Percentiles rank a stretch among this genome's conserved stretches.
phyloP scores from a whole-genome alignment of 2,797 vertebrate genomes.

The Gobionotothen gibberifrons region DNA sequence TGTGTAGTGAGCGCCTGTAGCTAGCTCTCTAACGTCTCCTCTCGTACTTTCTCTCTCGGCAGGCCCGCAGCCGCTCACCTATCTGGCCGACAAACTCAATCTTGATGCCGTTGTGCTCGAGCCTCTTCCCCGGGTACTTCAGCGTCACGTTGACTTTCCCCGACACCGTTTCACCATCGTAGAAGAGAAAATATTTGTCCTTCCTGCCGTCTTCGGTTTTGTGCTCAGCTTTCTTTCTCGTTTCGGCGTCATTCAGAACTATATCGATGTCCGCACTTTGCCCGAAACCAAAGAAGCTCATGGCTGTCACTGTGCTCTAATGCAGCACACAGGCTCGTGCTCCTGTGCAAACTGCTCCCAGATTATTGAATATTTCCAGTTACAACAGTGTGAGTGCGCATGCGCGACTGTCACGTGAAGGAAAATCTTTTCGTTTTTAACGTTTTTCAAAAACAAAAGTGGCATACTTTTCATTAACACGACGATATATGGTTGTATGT shows the following conservation, averaged over 20 bases:
- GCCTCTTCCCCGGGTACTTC: conserved; percentile 92
- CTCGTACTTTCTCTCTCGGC: conserved; percentile 28
- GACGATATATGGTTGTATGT: fast-evolving
- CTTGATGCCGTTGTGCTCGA: conserved; percentile 97
- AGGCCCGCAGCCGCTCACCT: conserved; percentile 85
- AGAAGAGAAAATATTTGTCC: conserved; percentile 94
- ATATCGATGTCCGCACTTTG: conserved; percentile 94
- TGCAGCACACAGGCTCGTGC: neutral
- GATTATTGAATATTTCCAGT: conserved; percentile 51
- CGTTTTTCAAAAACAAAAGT: fast-evolving
- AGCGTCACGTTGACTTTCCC: conserved; percentile 92
- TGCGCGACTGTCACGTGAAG: conserved; percentile 57
- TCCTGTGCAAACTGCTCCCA: conserved; percentile 32
- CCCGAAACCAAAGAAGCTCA: conserved; percentile 96
- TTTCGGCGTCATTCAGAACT: conserved; percentile 91
- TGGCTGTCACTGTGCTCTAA: conserved; percentile 56
- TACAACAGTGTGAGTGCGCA: conserved; percentile 60
- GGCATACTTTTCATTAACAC: fast-evolving
- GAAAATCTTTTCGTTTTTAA: neutral
- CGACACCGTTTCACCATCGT: conserved; percentile 94
- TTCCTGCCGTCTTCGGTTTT: conserved; percentile 94
- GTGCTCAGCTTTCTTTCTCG: conserved; percentile 92
- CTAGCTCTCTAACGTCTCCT: conserved; percentile 4
- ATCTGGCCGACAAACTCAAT: conserved; percentile 97
- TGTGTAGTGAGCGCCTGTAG: neutral